These are phyloP conservation scores for Henricia sp. DNA, from an alignment of 53 echinoderm and acorn worm genomes.

Conservation along the genomic window DNA sequence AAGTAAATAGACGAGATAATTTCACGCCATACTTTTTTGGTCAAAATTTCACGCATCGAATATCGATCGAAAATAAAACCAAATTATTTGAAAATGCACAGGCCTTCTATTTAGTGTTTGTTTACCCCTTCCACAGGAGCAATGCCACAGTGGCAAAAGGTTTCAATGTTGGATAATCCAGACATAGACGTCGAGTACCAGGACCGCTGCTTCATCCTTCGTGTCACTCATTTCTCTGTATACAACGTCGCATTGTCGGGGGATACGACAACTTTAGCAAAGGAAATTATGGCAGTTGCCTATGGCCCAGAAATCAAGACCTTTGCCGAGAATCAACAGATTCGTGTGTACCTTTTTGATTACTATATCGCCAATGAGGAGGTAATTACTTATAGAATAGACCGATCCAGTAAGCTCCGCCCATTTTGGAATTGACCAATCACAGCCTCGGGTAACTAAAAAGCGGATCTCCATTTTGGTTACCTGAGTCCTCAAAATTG, in stretches of 20 bases:
- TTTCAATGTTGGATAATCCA: not conserved
- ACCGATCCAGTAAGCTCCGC: no score
- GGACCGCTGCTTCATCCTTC: constrained; percentile 10
- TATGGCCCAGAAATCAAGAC: not conserved
- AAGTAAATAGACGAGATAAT: no score
- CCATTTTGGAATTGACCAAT: no score
- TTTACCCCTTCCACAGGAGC: not conserved
- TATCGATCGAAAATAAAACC: no score
- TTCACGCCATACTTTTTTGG: no score
- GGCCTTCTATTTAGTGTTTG: no score
- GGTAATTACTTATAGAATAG: not conserved
- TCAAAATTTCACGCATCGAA: no score
- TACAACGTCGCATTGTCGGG: not conserved
- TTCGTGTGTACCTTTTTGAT: constrained; percentile 37
- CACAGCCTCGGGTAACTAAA: no score
- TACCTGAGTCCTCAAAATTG: no score
- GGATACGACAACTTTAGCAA: not conserved
- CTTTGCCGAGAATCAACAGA: not conserved
- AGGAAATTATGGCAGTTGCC: constrained; percentile 24
- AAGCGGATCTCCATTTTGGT: no score
- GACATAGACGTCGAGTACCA: not conserved
- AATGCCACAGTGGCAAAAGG: constrained; percentile 33
- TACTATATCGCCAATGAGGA: not conserved
- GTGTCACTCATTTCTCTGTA: not conserved
- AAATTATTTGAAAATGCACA: no score